These are phyloP conservation scores for Platygyra sinensis DNA, from an alignment of 64 coral and sea anemone genomes.

Conservation along the genomic window DNA sequence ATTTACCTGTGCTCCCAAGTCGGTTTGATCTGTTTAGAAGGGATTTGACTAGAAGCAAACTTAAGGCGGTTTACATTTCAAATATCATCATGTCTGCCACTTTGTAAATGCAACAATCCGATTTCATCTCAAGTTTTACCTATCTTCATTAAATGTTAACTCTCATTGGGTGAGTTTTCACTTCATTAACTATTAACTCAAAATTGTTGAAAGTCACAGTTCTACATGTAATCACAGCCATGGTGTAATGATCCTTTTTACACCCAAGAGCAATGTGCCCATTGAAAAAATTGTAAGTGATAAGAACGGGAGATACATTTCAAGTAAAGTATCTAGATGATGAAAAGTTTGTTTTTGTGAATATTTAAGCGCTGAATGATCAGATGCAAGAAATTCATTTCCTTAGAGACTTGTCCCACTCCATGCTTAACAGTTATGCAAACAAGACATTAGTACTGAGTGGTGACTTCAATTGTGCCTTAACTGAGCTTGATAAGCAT, in stretches of 20 bases:
- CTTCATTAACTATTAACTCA: not conserved
- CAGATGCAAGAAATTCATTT: not conserved
- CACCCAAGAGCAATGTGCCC: not conserved
- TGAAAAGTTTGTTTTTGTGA: not conserved
- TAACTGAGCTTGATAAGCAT: not conserved
- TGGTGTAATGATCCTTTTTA: constrained; percentile 4
- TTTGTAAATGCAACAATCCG: no score
- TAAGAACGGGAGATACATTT: not conserved
- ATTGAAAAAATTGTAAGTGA: not conserved
- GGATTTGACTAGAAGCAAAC: no score
- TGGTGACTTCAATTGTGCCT: not conserved
- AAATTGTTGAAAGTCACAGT: not conserved
- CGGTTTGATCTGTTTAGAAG: no score
- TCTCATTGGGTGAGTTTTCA: no score
- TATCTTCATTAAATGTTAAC: no score
- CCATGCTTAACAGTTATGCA: not conserved
- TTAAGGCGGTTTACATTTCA: no score
- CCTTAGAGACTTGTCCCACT: not conserved
- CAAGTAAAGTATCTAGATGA: not conserved
- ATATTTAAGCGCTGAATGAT: constrained; percentile 2
- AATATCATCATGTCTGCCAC: no score
- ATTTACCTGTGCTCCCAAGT: no score
- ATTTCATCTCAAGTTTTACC: no score
- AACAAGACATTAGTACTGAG: not conserved
- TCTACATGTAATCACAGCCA: not conserved